Evolutionary conservation across 1,140 invertebrate genomes (phyloP), one percentile per base, ranked within the genome.

Genomic region (Ceratitis capitata): DNA sequence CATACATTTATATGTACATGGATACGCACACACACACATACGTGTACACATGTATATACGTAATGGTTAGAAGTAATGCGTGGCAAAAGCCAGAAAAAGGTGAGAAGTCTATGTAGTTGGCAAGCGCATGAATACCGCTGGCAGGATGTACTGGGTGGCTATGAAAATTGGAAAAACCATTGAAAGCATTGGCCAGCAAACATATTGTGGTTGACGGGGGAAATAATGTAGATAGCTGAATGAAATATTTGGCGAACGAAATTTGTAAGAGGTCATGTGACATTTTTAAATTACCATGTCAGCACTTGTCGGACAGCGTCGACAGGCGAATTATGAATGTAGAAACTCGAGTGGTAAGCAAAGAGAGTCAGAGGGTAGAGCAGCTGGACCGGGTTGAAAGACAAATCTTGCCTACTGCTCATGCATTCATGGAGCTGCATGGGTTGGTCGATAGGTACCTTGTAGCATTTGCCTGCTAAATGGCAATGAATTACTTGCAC

Each of bases 261-360:
- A 78, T n/a, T 78, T 78, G 35, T 45, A 78, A 9, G n/a, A 19
- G 69, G 69, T 42, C 39, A 45, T 45, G 39, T 78, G 69, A 78
- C 69, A 78, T 78, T 78, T 78, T 78, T 78, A 78, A 78, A 78
- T 78, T 78, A 45, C 69, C 69, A 78, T 78, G 69, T 78, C 69
- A 78, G 39, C 69, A 35, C 39, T 78, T 78, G 69, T 78, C 69
- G 69, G 69, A 78, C 69, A 45, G 69, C 39, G 69, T 39, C 39
- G 69, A 45, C 69, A 78, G 69, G 39, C 69, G n/a, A 78, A 78
- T 78, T 78, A 78, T 78, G 69, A 78, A 45, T 42, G 69, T 26
- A 78, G 45, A 42, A 78, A 39, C 5, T 32, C 16, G 14, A 42
- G 19, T 19, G 14, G 19, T n/a, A 45, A 26, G 39, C 0, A 45